phyloP scores from a whole-genome alignment of 2,888 invertebrate species.

The Himalopsyche tibetana region DNA sequence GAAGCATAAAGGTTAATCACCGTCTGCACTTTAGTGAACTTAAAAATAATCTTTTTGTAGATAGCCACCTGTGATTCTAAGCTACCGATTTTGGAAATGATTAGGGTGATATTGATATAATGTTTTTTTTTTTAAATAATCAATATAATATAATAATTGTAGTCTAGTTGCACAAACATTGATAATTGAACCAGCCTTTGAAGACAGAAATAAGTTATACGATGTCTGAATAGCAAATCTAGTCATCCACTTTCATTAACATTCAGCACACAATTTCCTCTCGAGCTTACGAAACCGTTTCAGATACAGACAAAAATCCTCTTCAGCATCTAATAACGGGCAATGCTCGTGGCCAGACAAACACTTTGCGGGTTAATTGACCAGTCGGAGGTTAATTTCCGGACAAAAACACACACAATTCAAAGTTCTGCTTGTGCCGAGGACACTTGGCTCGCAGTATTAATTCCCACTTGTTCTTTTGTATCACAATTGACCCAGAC shows the following conservation, averaged over 20 bases:
- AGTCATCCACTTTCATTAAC: conserved; percentile 13
- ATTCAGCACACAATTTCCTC: conserved; percentile 9
- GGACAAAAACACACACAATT: conserved; percentile 57
- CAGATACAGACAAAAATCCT: conserved; percentile 37
- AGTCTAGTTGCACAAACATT: too few species aligned
- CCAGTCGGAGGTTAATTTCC: conserved; percentile 62
- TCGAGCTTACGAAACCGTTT: conserved; percentile 14
- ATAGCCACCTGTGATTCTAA: too few species aligned
- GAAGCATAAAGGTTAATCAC: too few species aligned
- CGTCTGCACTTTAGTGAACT: too few species aligned
- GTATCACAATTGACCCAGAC: conserved; percentile 37
- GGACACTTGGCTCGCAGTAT: conserved; percentile 48
- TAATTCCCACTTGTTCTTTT: conserved; percentile 53
- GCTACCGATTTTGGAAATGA: too few species aligned
- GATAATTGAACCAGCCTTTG: too few species aligned
- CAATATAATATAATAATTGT: too few species aligned
- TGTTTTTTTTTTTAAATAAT: too few species aligned
- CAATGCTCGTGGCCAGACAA: conserved; percentile 45
- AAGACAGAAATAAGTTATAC: too few species aligned
- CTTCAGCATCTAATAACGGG: conserved; percentile 41
- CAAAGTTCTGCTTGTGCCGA: conserved; percentile 36
- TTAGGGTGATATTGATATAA: too few species aligned
- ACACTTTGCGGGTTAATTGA: conserved; percentile 61
- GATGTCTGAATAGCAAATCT: too few species aligned
- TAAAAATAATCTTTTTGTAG: too few species aligned